phyloP scores from a whole-genome alignment of 2,113 vertebrate genomes.

The Oxyura jamaicensis region DNA sequence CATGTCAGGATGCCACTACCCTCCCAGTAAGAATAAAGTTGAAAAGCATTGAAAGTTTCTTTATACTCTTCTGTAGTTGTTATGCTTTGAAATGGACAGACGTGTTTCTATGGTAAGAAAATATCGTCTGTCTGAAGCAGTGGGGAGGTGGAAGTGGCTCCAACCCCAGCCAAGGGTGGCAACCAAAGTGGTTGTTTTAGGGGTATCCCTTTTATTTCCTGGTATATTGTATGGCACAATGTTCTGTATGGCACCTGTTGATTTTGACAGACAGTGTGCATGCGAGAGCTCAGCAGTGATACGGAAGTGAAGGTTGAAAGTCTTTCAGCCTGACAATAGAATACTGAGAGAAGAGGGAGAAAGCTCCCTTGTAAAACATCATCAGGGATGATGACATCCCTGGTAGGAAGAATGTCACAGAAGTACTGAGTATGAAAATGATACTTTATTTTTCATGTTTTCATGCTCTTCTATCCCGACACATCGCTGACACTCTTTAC shows the following conservation, averaged over 20 bases:
- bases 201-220: background rate
- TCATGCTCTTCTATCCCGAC: background rate
- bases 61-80: background rate
- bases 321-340: background rate
- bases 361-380: background rate
- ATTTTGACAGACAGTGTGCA: background rate
- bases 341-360: background rate
- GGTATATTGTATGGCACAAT: background rate
- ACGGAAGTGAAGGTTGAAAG: background rate
- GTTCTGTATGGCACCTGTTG: background rate
- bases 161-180: background rate
- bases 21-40: conserved; percentile 57
- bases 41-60: conserved; percentile 24
- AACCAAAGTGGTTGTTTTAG: background rate
- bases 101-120: background rate
- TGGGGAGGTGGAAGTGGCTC: background rate
- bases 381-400: background rate
- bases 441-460: background rate
- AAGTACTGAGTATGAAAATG: background rate
- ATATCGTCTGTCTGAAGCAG: background rate
- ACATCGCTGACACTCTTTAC: background rate
- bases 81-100: background rate
- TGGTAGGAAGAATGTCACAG: background rate
- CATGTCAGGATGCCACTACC: conserved; percentile 7
- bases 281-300: background rate